Evolutionary conservation across 2,888 invertebrate species (phyloP), one percentile per base, ranked within the genome.

Genomic region (Acrobasis repandana): DNA sequence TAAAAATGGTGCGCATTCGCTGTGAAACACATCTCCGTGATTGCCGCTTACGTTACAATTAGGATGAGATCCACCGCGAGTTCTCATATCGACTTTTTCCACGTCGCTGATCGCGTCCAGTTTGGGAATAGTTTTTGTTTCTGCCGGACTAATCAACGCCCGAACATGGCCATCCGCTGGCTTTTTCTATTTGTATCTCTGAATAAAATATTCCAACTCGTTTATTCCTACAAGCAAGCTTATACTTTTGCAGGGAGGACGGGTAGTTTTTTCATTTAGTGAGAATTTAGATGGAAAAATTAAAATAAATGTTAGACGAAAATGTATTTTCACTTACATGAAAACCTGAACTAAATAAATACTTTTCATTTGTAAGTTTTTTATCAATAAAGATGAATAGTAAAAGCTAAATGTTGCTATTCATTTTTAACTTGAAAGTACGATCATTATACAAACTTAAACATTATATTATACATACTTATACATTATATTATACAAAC

Each of bases 101-200:
- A 82, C 88, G 86, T 88, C 88, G 87, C 85, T 90, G 86, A 83
- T 83, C 86, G 81, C 85, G 72, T 76, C 74, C 81, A 77, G 84
- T 89, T 88, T 79, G 85, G 85, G 85, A 87, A 90, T 90, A 90
- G 89, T 90, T 90, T 90, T 87, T 88, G 85, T 88, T 88, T 82
- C 85, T 77, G 76, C 79, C 80, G 80, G 79, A 86, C 89, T 91
- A 91, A 91, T 90, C 90, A 90, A 90, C 87, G 86, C 83, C 78
- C 74, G 83, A 80, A 84, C 83, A 84, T 82, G 77, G 77, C 79
- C 73, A 76, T 71, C 74, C 75, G 76, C 77, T 77, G 76, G 70
- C 66, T 69, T 76, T 79, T 82, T 78, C 73, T 72, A 77, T 80
- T 79, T 80, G 71, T 73, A 72, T 76, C 79, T 71, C 68, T 63